Percentiles rank a stretch among this genome's conserved stretches.
These are phyloP conservation scores for Blastobasis adustella DNA, from an alignment of 2,888 invertebrate genomes.

Conservation along the genomic window DNA sequence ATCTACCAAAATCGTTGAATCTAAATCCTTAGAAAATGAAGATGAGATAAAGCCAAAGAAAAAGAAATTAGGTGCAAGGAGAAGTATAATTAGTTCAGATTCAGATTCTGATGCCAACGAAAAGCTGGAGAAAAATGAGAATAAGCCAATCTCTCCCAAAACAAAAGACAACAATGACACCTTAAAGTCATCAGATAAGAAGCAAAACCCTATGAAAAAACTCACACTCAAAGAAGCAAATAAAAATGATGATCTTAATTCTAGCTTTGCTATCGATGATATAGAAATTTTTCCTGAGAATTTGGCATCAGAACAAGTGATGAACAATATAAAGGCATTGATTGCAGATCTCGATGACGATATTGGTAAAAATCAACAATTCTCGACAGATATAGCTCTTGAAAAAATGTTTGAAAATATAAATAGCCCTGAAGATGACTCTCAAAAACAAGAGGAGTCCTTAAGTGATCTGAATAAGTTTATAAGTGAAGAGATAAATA, in stretches of 20 bases:
- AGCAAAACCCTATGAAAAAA: background rate
- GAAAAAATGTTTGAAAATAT: conserved; percentile 42
- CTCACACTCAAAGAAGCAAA: background rate
- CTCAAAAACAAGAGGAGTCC: conserved; percentile 17
- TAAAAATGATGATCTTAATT: conserved; percentile 18
- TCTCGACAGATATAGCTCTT: conserved; percentile 37
- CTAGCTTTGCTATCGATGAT: conserved; percentile 44
- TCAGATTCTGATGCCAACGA: conserved; percentile 27
- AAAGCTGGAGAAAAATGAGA: background rate
- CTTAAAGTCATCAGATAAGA: background rate
- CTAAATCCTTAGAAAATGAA: conserved; percentile 7
- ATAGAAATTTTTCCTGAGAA: conserved; percentile 54
- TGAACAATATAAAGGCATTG: conserved; percentile 52
- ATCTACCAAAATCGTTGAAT: conserved; percentile 2
- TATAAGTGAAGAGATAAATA: conserved; percentile 22
- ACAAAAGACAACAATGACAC: background rate
- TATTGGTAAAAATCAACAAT: conserved; percentile 26
- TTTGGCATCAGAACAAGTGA: conserved; percentile 40
- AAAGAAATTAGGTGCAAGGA: conserved; percentile 9
- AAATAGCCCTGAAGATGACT: conserved; percentile 19
- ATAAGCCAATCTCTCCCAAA: background rate
- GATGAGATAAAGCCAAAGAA: conserved; percentile 20
- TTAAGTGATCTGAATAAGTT: conserved; percentile 23
- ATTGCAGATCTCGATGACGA: conserved; percentile 56
- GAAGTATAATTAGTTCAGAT: conserved; percentile 36